Conservation (phyloP, 2,113 vertebrate genomes). For the Myotis lucifugus region DNA sequence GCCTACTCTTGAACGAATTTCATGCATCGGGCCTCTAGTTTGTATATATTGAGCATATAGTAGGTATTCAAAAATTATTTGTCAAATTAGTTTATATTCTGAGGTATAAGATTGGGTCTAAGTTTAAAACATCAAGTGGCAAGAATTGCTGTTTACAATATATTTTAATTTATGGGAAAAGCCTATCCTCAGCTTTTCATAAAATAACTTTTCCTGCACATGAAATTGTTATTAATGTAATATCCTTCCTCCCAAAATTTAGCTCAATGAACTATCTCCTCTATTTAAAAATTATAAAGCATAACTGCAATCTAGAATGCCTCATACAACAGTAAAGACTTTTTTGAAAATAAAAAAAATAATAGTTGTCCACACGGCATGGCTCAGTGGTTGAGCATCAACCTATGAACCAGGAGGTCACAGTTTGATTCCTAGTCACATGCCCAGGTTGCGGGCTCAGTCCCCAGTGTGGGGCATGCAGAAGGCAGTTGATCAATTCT, state of each 20-base stretch:
- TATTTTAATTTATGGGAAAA: background rate
- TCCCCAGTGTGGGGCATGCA: too few species aligned
- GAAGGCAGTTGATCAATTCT: too few species aligned
- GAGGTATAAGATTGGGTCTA: background rate
- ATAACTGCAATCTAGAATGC: background rate
- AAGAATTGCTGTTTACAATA: conserved; percentile 27
- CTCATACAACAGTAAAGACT: background rate
- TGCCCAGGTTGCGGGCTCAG: too few species aligned
- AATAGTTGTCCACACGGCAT: too few species aligned
- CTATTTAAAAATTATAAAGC: background rate
- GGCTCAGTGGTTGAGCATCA: too few species aligned
- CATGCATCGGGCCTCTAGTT: background rate
- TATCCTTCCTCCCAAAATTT: conserved; percentile 2
- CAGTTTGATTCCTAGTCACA: too few species aligned
- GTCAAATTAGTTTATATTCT: conserved; percentile 34
- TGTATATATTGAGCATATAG: background rate
- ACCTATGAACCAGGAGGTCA: too few species aligned
- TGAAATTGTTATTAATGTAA: conserved; percentile 24
- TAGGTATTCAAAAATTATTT: conserved; percentile 15
- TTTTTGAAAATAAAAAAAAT: background rate
- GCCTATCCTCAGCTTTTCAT: background rate
- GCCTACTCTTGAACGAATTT: too few species aligned
- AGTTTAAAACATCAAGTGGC: conserved; percentile 42
- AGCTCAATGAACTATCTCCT: background rate
- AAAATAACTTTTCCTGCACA: conserved; percentile 41